Evolutionary conservation across 1,140 invertebrate genomes (phyloP).

Genomic region (Colletes gigas): DNA sequence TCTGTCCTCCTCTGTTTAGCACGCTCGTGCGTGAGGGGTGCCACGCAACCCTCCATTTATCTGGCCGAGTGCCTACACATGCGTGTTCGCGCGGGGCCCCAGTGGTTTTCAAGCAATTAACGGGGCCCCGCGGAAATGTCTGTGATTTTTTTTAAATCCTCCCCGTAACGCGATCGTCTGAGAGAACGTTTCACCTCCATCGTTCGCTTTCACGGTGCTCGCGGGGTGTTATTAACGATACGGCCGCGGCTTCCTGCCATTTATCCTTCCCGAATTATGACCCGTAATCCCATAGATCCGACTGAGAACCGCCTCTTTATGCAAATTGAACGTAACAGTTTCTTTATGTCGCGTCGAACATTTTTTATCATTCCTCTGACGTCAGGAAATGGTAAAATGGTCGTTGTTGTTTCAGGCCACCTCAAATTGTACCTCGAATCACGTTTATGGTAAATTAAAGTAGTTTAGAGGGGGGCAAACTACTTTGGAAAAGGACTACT

Average conservation of each 20-base stretch:
- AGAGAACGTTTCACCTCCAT: neutral
- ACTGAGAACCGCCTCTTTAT: slow-evolving; percentile 30
- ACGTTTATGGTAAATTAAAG: too few relatives aligned
- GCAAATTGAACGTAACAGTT: slow-evolving; percentile 24
- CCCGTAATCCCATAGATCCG: neutral
- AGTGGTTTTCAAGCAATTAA: slow-evolving; percentile 68
- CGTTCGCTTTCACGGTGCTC: neutral
- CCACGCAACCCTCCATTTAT: slow-evolving; percentile 70
- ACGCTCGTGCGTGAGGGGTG: slow-evolving; percentile 73
- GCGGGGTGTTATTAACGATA: neutral
- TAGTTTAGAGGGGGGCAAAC: too few relatives aligned
- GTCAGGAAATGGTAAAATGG: too few relatives aligned
- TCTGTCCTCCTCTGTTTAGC: slow-evolving; percentile 45
- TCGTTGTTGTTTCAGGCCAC: too few relatives aligned
- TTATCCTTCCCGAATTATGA: neutral
- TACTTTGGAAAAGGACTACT: too few relatives aligned
- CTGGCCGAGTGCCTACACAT: slow-evolving; percentile 72
- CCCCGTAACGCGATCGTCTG: neutral
- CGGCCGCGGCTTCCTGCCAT: neutral
- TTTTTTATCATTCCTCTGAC: neutral
- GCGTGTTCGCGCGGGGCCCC: slow-evolving; percentile 59
- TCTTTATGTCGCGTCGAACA: slow-evolving; percentile 1
- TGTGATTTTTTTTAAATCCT: slow-evolving; percentile 18
- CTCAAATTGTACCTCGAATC: too few relatives aligned
- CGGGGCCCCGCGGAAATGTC: neutral